Evolutionary conservation across 2,888 invertebrate species (phyloP).

Genomic region (Omphaloscelis lunosa): DNA sequence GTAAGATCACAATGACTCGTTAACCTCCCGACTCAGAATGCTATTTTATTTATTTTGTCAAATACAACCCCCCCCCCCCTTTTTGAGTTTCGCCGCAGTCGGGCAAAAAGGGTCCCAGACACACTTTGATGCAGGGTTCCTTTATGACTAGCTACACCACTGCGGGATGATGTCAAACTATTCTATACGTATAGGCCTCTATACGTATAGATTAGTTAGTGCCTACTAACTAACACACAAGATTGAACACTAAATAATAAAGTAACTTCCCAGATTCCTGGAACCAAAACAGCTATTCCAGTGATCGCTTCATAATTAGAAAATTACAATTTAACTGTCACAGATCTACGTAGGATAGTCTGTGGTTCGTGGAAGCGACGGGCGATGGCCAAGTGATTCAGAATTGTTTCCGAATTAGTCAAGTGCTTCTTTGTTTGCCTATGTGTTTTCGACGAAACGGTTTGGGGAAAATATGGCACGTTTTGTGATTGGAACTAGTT

Average conservation of each 20-base stretch:
- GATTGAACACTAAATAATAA: constrained; percentile 6
- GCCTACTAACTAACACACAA: neutral
- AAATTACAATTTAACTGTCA: constrained; percentile 37
- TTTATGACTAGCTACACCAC: no score
- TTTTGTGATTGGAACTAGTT: neutral
- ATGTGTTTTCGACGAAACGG: neutral
- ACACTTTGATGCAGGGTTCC: no score
- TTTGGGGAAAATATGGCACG: neutral
- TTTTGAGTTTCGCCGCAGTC: no score
- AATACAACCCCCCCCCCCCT: no score
- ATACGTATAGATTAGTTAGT: no score
- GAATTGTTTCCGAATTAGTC: constrained; percentile 39
- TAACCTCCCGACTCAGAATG: no score
- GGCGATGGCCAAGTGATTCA: constrained; percentile 16
- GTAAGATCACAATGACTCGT: neutral
- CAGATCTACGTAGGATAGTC: constrained; percentile 15
- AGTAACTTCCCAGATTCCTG: constrained; percentile 11
- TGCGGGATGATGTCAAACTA: neutral
- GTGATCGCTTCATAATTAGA: constrained; percentile 20
- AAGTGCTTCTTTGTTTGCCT: neutral
- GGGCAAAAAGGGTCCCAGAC: no score
- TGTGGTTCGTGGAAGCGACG: constrained; percentile 34
- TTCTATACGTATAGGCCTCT: no score
- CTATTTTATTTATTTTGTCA: no score
- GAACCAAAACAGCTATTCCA: constrained; percentile 21